Percentiles rank a stretch among this genome's conserved stretches.
These are phyloP conservation scores for Antechinus stuartii DNA, from an alignment of 2,113 vertebrate genomes.

Conservation along the genomic window DNA sequence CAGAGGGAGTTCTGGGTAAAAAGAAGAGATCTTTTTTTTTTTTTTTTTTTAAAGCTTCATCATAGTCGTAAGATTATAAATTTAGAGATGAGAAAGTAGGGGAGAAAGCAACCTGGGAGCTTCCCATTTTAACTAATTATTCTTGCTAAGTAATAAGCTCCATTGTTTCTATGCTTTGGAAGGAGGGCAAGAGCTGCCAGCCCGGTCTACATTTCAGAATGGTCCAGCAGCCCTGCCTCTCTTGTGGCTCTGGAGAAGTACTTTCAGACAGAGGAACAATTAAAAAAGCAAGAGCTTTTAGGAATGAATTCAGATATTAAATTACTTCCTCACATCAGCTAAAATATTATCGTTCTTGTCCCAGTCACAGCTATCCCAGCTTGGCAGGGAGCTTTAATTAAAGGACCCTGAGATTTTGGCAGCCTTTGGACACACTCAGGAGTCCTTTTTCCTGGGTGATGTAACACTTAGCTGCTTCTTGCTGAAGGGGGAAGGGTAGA, in stretches of 20 bases:
- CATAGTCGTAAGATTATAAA: too few relatives aligned
- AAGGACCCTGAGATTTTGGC: constrained; percentile 69
- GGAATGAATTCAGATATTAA: constrained; percentile 56
- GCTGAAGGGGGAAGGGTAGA: constrained; percentile 5
- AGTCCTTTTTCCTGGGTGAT: neutral
- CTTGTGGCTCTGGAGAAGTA: neutral
- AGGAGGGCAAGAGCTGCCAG: neutral
- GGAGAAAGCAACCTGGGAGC: neutral
- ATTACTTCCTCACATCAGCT: neutral
- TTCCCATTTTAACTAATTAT: neutral
- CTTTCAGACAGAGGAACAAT: neutral
- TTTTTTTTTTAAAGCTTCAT: constrained; percentile 40
- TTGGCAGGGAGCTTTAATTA: constrained; percentile 68
- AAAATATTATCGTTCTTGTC: constrained; percentile 60
- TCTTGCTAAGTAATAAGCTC: neutral
- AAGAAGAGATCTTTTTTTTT: constrained; percentile 12
- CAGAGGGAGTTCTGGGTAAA: constrained; percentile 8
- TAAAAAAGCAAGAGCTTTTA: constrained; percentile 33
- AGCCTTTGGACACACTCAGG: constrained; percentile 30
- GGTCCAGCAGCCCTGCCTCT: neutral
- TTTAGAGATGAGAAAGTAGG: neutral
- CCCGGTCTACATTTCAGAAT: neutral
- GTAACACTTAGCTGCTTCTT: constrained; percentile 57
- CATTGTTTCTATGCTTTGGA: neutral
- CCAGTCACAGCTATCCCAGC: constrained; percentile 31